phyloP scores from a whole-genome alignment of 2,888 invertebrate species.

The Mylabris sibirica region DNA sequence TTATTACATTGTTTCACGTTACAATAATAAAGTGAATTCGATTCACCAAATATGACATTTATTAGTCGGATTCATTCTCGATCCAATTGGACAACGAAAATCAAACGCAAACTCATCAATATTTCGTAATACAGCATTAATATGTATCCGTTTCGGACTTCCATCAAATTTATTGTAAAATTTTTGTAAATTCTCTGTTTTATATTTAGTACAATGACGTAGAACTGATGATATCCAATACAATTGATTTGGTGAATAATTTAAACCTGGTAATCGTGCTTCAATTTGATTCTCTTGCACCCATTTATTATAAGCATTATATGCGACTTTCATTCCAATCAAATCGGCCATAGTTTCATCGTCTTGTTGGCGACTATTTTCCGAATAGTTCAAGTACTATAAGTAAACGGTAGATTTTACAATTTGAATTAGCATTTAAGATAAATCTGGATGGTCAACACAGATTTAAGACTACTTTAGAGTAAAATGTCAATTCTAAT shows the following conservation, averaged over 20 bases:
- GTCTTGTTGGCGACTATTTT: slow-evolving; percentile 35
- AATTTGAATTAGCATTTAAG: not conserved
- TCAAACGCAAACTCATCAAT: slow-evolving; percentile 67
- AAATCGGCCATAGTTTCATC: slow-evolving; percentile 90
- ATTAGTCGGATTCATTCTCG: slow-evolving; percentile 68
- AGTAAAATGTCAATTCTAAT: slow-evolving; percentile 60
- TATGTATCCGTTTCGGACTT: slow-evolving; percentile 68
- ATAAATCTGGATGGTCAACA: not conserved
- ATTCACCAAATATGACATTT: slow-evolving; percentile 70
- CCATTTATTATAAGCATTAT: slow-evolving; percentile 82
- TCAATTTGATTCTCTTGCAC: slow-evolving; percentile 67
- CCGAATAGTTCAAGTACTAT: slow-evolving; percentile 42
- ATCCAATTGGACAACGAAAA: slow-evolving; percentile 66
- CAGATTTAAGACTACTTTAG: not conserved
- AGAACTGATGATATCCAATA: slow-evolving; percentile 87
- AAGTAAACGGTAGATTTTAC: slow-evolving; percentile 25
- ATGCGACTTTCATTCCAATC: slow-evolving; percentile 89
- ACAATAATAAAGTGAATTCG: not conserved
- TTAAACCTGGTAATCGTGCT: slow-evolving; percentile 72
- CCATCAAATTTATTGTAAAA: slow-evolving; percentile 77
- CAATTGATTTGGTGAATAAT: slow-evolving; percentile 72
- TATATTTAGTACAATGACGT: slow-evolving; percentile 85
- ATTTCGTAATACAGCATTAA: slow-evolving; percentile 69
- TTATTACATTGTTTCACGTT: not conserved
- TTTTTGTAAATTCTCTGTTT: slow-evolving; percentile 68